phyloP scores from a whole-genome alignment of 35 echinoderm and acorn worm species.

The Apostichopus parvimensis region DNA sequence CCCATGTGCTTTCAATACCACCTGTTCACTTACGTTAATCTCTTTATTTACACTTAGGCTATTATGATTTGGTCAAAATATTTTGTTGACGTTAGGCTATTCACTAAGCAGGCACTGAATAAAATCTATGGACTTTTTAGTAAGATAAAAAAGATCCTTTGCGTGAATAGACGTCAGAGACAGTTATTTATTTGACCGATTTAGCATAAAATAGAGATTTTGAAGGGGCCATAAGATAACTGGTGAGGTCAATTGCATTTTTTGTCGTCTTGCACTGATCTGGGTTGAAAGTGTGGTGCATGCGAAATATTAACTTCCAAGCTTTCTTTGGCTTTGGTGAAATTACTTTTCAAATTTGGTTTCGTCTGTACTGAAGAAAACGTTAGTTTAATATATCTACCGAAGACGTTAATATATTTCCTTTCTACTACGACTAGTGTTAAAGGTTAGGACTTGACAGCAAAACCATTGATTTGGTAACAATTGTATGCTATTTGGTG shows the following conservation, averaged over 20 bases:
- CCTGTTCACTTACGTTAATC: not conserved
- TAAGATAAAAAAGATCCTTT: not conserved
- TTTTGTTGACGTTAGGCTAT: not conserved
- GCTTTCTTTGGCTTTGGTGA: too few species aligned
- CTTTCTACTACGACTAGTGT: too few species aligned
- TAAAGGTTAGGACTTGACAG: too few species aligned
- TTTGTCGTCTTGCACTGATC: not conserved
- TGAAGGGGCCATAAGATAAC: not conserved
- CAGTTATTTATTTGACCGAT: constrained; percentile 13
- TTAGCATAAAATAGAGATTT: not conserved
- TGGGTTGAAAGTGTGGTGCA: too few species aligned
- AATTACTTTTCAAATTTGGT: too few species aligned
- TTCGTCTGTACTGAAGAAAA: too few species aligned
- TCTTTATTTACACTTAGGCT: not conserved
- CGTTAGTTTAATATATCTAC: too few species aligned
- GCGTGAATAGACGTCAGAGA: not conserved
- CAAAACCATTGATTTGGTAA: too few species aligned
- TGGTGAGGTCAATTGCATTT: not conserved
- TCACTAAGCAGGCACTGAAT: not conserved
- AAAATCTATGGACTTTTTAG: not conserved
- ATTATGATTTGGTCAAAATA: constrained; percentile 7
- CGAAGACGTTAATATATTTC: too few species aligned
- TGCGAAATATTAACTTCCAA: too few species aligned
- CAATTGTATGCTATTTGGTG: too few species aligned
- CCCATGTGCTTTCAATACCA: not conserved